Percentiles rank a stretch among this genome's conserved stretches.
Evolutionary conservation across 2,888 invertebrate species (phyloP).

Genomic region (Trileptium ribeirensis): DNA sequence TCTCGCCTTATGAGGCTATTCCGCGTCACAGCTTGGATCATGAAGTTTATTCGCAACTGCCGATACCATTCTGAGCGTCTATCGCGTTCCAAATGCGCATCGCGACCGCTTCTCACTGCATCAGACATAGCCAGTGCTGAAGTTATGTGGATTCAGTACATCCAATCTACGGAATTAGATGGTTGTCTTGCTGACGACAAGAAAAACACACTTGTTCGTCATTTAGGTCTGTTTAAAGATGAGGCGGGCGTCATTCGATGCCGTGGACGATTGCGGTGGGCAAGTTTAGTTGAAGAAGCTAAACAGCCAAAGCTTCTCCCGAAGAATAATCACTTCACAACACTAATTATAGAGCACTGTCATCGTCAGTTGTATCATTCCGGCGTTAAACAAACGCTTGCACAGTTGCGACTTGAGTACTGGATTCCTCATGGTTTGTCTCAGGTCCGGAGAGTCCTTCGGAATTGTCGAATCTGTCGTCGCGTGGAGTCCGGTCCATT

Average conservation of each 20-base stretch:
- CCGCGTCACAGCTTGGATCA: neutral
- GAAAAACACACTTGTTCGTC: neutral
- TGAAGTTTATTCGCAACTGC: neutral
- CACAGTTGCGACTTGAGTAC: neutral
- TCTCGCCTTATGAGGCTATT: neutral
- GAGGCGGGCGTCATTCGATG: neutral
- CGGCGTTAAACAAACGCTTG: constrained; percentile 1
- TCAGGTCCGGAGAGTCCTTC: neutral
- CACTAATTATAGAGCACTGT: neutral
- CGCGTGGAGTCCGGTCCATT: neutral
- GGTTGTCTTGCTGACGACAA: neutral
- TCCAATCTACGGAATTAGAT: neutral
- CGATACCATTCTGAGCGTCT: too few species aligned
- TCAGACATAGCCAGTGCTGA: neutral
- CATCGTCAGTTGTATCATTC: neutral
- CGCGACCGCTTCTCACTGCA: neutral
- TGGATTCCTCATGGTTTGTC: constrained; percentile 10
- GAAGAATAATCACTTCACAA: neutral
- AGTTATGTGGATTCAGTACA: neutral
- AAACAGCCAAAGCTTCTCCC: neutral
- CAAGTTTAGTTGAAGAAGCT: neutral
- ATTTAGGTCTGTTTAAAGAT: neutral
- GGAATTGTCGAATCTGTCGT: neutral
- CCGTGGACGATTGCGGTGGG: neutral
- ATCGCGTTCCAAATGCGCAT: neutral